Percentiles rank a stretch among this genome's conserved stretches.
phyloP scores from a whole-genome alignment of 2,113 vertebrate genomes.

The Proterorhinus semilunaris region DNA sequence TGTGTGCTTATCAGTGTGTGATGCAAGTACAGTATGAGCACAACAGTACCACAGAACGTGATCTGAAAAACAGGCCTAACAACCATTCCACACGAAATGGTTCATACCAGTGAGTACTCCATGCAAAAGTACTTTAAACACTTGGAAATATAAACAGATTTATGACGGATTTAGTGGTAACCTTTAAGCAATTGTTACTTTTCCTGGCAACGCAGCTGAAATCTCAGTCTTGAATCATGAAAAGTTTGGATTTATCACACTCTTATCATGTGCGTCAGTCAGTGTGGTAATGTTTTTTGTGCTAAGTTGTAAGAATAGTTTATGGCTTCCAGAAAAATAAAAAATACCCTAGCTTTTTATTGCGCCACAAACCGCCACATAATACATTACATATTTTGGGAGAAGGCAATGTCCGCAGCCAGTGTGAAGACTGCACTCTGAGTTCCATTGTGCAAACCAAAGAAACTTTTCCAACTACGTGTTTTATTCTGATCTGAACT shows the following conservation, averaged over 20 bases:
- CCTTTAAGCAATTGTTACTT: background rate
- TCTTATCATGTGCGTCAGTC: background rate
- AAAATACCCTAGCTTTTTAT: background rate
- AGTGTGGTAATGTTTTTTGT: background rate
- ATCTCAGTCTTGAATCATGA: background rate
- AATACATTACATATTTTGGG: background rate
- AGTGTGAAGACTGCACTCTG: slow-evolving; percentile 33
- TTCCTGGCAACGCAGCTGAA: background rate
- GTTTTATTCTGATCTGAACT: slow-evolving; percentile 55
- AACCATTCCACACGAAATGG: background rate
- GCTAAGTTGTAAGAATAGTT: background rate
- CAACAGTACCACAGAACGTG: too few relatives aligned
- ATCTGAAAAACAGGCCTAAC: background rate
- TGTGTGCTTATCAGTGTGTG: slow-evolving; percentile 10
- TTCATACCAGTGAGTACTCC: background rate
- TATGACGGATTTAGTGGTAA: background rate
- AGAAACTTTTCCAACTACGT: slow-evolving; percentile 47
- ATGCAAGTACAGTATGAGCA: background rate
- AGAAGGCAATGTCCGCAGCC: background rate
- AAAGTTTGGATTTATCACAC: background rate
- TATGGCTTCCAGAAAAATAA: background rate
- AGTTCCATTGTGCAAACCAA: slow-evolving; percentile 66
- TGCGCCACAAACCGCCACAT: slow-evolving; percentile 6
- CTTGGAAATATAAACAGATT: too few relatives aligned
- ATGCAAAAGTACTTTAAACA: background rate